Conservation (phyloP, 1,140 invertebrate species). For the Brevipalpus yothersi region DNA sequence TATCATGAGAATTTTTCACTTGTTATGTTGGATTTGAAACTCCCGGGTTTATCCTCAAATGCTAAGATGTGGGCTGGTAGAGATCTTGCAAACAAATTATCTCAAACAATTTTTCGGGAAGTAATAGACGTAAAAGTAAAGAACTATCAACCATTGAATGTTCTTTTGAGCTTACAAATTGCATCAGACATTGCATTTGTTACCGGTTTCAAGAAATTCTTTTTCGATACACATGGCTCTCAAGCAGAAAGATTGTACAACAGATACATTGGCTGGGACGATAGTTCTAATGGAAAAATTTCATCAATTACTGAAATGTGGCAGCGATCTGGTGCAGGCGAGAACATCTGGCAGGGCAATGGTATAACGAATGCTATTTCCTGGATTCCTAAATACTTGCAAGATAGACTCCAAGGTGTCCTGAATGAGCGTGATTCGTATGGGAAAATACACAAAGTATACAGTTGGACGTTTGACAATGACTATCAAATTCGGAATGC, state of each 20-base stretch:
- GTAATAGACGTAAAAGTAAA: not conserved
- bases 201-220: not conserved
- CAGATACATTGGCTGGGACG: conserved; percentile 7
- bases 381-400: conserved; percentile 2
- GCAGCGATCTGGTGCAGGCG: not conserved
- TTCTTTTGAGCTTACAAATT: conserved; percentile 6
- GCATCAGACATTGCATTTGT: conserved; percentile 8
- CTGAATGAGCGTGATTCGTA: not conserved
- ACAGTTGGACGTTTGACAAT: conserved; percentile 14
- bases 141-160: not conserved
- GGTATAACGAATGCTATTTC: conserved; percentile 15
- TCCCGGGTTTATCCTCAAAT: conserved; percentile 1
- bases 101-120: conserved; percentile 8
- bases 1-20: conserved; percentile 6
- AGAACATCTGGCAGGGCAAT: conserved; percentile 15
- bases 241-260: not conserved
- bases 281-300: conserved; percentile 1
- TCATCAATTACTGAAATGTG: not conserved
- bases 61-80: conserved; percentile 10
- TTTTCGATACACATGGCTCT: not conserved
- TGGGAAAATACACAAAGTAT: conserved; percentile 9
- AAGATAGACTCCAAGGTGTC: not conserved
- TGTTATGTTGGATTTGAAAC: conserved; percentile 12
- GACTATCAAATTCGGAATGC: not conserved
- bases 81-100: conserved; percentile 9